phyloP scores from a whole-genome alignment of 2,888 invertebrate genomes.

The Andricus quercusramuli region DNA sequence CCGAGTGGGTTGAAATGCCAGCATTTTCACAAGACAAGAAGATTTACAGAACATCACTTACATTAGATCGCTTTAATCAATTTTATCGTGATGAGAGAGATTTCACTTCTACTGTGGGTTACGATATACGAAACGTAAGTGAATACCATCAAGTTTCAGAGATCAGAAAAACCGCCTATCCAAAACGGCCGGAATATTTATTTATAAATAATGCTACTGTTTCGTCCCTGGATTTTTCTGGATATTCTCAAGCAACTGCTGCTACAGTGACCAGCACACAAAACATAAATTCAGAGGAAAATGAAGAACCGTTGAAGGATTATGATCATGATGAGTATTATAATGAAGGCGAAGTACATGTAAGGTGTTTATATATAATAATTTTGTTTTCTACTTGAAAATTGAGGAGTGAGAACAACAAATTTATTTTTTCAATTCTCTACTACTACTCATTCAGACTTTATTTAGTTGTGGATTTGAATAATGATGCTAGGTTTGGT shows the following conservation, averaged over 20 bases:
- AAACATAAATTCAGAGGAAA: background rate
- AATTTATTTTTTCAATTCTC: too few species aligned
- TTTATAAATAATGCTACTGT: background rate
- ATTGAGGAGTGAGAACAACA: too few species aligned
- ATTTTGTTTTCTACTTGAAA: too few species aligned
- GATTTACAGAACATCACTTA: slow-evolving; percentile 60
- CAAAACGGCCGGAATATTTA: background rate
- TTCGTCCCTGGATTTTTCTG: background rate
- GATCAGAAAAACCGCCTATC: background rate
- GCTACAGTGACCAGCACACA: background rate
- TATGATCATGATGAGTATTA: background rate
- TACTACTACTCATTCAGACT: too few species aligned
- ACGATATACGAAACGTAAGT: background rate
- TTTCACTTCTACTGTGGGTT: background rate
- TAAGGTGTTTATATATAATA: background rate
- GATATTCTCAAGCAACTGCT: background rate
- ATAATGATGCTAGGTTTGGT: too few species aligned
- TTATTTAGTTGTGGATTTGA: too few species aligned
- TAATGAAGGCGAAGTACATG: background rate
- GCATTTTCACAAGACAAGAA: slow-evolving; percentile 72
- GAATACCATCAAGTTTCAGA: background rate
- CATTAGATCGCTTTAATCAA: too few species aligned
- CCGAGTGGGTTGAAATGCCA: slow-evolving; percentile 75
- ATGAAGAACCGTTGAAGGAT: background rate
- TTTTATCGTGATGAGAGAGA: too few species aligned